Conservation (phyloP, 1,140 invertebrate genomes). For the Euura lappo region DNA sequence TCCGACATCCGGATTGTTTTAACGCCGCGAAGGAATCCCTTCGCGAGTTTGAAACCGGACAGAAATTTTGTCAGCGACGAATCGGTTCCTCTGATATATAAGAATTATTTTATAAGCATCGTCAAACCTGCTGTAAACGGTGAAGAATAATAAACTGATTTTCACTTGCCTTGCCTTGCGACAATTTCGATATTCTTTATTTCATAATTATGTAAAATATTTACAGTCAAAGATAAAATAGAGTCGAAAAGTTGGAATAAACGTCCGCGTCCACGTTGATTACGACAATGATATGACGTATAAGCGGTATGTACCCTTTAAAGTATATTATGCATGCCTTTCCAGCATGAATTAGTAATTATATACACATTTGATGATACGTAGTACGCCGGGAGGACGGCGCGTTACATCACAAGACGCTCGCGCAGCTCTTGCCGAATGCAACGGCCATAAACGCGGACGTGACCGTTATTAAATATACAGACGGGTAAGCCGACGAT, state of each 20-base stretch:
- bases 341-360: neutral
- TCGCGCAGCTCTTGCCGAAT: neutral
- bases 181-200: neutral
- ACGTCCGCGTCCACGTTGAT: neutral
- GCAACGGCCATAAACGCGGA: neutral
- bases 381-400: neutral
- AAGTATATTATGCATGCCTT: neutral
- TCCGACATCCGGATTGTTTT: constrained; percentile 59
- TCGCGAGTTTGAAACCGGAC: constrained; percentile 71
- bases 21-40: constrained; percentile 66
- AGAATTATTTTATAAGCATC: constrained; percentile 70
- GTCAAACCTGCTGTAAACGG: constrained; percentile 41
- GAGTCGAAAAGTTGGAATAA: neutral
- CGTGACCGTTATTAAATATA: neutral
- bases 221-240: neutral
- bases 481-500: neutral
- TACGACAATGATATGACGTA: neutral
- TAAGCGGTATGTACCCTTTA: neutral
- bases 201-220: neutral
- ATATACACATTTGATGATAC: neutral
- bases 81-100: constrained; percentile 71
- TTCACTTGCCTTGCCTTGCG: neutral
- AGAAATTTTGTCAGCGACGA: constrained; percentile 78
- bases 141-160: constrained; percentile 7
- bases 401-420: neutral